Conservation (phyloP, 2,797 vertebrate species). For the Hybognathus amarus region DNA sequence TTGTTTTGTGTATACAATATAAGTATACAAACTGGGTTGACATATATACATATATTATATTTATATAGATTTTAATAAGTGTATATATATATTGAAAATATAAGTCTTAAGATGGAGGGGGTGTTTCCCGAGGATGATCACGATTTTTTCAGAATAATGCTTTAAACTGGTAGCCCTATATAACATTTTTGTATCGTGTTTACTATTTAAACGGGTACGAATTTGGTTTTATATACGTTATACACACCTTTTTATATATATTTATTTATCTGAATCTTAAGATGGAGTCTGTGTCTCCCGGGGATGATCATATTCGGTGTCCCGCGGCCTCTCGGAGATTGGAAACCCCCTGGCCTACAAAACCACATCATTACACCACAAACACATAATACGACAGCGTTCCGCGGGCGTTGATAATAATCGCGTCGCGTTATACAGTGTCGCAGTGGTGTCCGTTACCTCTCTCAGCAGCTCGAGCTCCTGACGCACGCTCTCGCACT, state of each 20-base stretch:
- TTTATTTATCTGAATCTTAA: background rate
- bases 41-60: too few relatives aligned
- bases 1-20: too few relatives aligned
- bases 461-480: constrained; percentile 95
- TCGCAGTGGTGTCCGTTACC: constrained; percentile 70
- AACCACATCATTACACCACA: background rate
- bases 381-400: background rate
- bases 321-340: background rate
- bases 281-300: background rate
- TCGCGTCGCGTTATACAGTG: background rate
- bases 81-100: too few relatives aligned
- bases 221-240: too few relatives aligned
- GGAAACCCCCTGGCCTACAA: background rate
- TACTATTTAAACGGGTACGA: background rate
- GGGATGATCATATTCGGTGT: background rate
- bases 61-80: too few relatives aligned
- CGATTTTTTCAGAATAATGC: too few relatives aligned
- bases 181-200: too few relatives aligned
- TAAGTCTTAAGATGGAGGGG: too few relatives aligned
- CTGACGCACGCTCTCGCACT: constrained; percentile 86
- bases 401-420: background rate
- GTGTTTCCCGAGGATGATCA: too few relatives aligned
- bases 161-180: too few relatives aligned
- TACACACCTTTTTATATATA: too few relatives aligned
- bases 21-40: too few relatives aligned